Evolutionary conservation across 2,113 vertebrate species (phyloP).

Genomic region (Isurus oxyrinchus): DNA sequence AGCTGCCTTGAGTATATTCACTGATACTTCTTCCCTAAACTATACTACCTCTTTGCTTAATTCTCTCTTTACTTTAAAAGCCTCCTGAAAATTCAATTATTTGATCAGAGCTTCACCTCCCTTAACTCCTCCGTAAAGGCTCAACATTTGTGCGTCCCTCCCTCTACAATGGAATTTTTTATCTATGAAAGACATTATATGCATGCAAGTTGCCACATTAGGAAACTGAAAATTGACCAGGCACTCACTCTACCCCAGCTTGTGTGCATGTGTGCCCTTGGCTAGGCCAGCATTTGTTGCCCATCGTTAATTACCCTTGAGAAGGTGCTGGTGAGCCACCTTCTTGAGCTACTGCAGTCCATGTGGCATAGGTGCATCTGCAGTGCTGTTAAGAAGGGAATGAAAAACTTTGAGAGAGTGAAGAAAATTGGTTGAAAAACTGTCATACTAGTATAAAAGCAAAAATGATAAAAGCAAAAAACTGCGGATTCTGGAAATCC

Average conservation of each 20-base stretch:
- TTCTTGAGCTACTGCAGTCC: too few species aligned
- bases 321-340: too few species aligned
- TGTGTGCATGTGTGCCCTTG: neutral
- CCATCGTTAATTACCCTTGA: too few species aligned
- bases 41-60: neutral
- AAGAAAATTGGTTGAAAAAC: neutral
- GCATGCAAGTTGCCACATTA: neutral
- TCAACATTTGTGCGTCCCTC: neutral
- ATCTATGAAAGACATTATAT: neutral
- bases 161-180: neutral
- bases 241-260: neutral
- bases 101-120: neutral
- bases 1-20: neutral
- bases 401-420: neutral
- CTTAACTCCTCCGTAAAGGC: neutral
- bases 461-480: too few species aligned
- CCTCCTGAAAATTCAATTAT: neutral
- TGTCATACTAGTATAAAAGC: too few species aligned
- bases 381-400: neutral
- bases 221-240: neutral
- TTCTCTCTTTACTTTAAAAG: neutral
- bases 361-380: too few species aligned
- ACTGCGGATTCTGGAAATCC: too few species aligned
- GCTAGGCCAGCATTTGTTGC: too few species aligned
- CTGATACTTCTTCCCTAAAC: neutral